Percentiles rank a stretch among this genome's conserved stretches.
Conservation (phyloP, 2,888 invertebrate species). For the Coelogynopora nodosa region DNA sequence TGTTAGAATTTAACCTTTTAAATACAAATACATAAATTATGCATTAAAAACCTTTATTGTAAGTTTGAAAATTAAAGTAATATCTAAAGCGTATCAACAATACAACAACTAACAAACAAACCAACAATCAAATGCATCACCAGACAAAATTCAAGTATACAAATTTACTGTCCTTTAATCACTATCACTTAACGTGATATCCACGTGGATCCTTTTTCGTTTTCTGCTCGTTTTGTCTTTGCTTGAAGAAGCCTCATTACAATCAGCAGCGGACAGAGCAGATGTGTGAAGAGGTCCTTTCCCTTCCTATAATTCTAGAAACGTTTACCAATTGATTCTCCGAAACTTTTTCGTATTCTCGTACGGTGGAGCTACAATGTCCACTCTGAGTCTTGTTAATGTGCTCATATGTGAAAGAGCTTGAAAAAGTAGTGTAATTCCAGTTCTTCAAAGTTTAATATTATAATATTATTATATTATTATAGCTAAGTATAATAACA, state of each 20-base stretch:
- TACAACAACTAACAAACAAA: not conserved
- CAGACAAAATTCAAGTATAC: not conserved
- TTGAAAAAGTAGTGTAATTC: not conserved
- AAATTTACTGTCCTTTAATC: not conserved
- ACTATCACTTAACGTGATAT: not conserved
- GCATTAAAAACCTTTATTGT: not conserved
- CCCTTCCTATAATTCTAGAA: not conserved
- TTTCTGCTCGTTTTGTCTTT: not conserved
- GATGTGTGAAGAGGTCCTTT: not conserved
- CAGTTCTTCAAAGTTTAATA: not conserved
- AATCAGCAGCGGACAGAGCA: not conserved
- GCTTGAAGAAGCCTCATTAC: not conserved
- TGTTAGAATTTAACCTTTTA: not conserved
- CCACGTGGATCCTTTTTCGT: not conserved
- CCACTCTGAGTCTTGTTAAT: not conserved
- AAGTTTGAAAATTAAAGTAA: not conserved
- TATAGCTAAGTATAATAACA: not conserved
- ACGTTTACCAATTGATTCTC: not conserved
- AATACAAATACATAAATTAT: not conserved
- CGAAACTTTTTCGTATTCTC: not conserved
- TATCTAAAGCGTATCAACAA: not conserved
- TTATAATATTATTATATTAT: too few relatives aligned
- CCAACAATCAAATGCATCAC: not conserved
- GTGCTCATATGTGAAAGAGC: not conserved
- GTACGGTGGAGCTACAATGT: not conserved